Conservation (phyloP, 2,888 invertebrate species). For the Lasioglossum villosulum region DNA sequence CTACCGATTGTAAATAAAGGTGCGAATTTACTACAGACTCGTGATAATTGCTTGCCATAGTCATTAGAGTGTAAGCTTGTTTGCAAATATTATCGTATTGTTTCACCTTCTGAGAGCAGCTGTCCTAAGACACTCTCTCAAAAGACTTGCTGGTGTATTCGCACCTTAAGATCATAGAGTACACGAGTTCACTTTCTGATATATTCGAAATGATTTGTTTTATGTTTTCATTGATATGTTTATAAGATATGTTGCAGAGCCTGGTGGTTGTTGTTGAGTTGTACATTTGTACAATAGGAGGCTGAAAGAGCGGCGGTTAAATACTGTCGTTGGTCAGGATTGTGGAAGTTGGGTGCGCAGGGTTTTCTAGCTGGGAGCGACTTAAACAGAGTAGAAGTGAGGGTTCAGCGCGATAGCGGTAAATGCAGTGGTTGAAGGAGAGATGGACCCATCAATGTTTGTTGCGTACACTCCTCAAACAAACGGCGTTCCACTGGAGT, state of each 20-base stretch:
- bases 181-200: too few species aligned
- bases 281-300: conserved; percentile 15
- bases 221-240: conserved; percentile 37
- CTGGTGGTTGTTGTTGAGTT: background rate
- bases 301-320: conserved; percentile 15
- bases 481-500: conserved; percentile 92
- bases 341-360: conserved; percentile 29
- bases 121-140: background rate
- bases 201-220: background rate
- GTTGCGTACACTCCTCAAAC: conserved; percentile 88
- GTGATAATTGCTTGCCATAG: background rate
- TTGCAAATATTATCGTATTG: background rate
- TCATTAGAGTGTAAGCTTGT: background rate
- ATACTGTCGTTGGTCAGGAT: conserved; percentile 18
- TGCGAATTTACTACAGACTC: background rate
- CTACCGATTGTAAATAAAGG: background rate
- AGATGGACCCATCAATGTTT: conserved; percentile 91
- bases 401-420: conserved; percentile 70
- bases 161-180: background rate
- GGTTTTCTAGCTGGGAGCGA: conserved; percentile 40
- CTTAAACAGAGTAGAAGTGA: conserved; percentile 52
- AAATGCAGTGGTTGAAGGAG: conserved; percentile 82
- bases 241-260: conserved; percentile 65
- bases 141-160: background rate
- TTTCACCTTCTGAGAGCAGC: background rate